Conservation (phyloP, 2,797 vertebrate species). For the Oryzias dopingdopingensis region DNA sequence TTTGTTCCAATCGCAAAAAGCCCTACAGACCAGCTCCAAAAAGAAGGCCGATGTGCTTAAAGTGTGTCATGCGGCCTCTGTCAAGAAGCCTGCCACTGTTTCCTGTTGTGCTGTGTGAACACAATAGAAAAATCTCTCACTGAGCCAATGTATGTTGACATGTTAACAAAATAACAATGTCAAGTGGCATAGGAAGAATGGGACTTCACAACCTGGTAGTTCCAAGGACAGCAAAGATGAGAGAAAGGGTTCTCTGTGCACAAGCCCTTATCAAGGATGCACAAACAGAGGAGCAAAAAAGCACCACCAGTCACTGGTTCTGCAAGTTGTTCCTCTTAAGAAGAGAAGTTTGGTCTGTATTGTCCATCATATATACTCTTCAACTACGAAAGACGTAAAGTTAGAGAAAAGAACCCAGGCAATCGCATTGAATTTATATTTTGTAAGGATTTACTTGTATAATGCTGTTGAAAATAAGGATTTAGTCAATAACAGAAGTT, state of each 20-base stretch:
- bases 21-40: slow-evolving; percentile 46
- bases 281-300: background rate
- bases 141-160: slow-evolving; percentile 62
- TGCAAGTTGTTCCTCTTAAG: no score
- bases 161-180: slow-evolving; percentile 68
- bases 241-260: slow-evolving; percentile 15
- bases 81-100: slow-evolving; percentile 55
- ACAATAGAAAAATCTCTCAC: slow-evolving; percentile 72
- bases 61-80: slow-evolving; percentile 64
- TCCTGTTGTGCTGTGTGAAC: slow-evolving; percentile 66
- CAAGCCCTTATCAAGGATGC: background rate
- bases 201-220: slow-evolving; percentile 29
- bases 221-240: slow-evolving; percentile 46
- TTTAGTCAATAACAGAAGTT: no score
- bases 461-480: no score
- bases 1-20: slow-evolving; percentile 60
- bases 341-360: no score
- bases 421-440: no score
- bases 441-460: no score
- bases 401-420: no score
- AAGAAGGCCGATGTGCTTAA: slow-evolving; percentile 49
- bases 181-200: slow-evolving; percentile 59
- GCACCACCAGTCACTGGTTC: no score
- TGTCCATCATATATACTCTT: no score
- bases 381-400: no score